A percentile compares a stretch with the other conserved stretches of the same genome.
Evolutionary conservation across 2,888 invertebrate species (phyloP).

Genomic region (Euspilapteryx auroguttella): DNA sequence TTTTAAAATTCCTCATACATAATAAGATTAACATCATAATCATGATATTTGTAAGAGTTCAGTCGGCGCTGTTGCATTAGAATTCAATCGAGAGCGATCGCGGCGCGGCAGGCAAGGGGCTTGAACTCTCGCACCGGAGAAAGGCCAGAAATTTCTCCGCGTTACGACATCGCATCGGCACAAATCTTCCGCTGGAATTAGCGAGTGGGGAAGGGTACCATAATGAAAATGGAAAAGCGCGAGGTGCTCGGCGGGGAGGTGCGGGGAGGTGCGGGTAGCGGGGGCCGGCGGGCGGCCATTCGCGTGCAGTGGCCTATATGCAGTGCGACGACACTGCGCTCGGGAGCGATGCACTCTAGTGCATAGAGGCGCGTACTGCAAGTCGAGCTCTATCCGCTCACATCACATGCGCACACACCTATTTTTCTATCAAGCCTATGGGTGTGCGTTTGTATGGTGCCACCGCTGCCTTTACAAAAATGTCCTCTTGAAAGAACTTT

Average conservation of each 20-base stretch:
- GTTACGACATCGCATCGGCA: conserved; percentile 32
- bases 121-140: conserved; percentile 17
- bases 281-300: conserved; percentile 31
- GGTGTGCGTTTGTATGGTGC: conserved; percentile 30
- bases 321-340: conserved; percentile 58
- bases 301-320: conserved; percentile 62
- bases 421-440: conserved; percentile 15
- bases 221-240: conserved; percentile 56
- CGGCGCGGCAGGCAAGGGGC: not conserved
- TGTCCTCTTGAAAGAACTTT: conserved; percentile 30
- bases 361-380: conserved; percentile 46
- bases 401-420: conserved; percentile 31
- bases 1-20: too few species aligned
- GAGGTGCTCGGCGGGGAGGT: conserved; percentile 28
- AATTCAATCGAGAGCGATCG: conserved; percentile 16
- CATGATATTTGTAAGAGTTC: too few species aligned
- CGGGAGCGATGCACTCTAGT: conserved; percentile 59
- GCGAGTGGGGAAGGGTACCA: conserved; percentile 27
- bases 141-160: conserved; percentile 37
- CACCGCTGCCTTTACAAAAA: conserved; percentile 31
- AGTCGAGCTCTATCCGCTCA: conserved; percentile 26
- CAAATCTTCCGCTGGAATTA: conserved; percentile 27
- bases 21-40: too few species aligned
- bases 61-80: too few species aligned
- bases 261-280: conserved; percentile 8